These are phyloP conservation scores for Pseudomugil tenellus DNA, from an alignment of 2,797 vertebrate species.

Conservation along the genomic window DNA sequence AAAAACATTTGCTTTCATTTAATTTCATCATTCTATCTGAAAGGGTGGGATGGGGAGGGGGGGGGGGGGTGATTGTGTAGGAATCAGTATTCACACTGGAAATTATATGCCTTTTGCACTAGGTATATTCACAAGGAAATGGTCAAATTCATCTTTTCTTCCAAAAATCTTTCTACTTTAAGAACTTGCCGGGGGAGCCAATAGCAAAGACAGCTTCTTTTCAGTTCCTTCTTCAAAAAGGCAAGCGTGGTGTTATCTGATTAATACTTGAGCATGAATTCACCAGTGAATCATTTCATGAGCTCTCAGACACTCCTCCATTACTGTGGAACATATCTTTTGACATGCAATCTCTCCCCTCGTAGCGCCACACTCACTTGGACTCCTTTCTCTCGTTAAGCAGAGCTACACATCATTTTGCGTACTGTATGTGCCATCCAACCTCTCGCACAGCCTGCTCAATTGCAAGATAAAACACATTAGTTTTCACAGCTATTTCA, in stretches of 20 bases:
- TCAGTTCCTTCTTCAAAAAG: conserved; percentile 60
- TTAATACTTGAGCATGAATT: conserved; percentile 70
- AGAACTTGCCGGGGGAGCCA: conserved; percentile 56
- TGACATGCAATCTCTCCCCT: conserved; percentile 71
- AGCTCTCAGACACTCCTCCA: conserved; percentile 69
- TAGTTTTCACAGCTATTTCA: conserved; percentile 67
- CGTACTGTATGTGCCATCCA: conserved; percentile 43
- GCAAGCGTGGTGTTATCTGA: conserved; percentile 61
- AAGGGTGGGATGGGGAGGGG: conserved; percentile 12
- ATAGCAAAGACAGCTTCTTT: conserved; percentile 57
- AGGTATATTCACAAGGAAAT: conserved; percentile 43
- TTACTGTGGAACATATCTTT: conserved; percentile 71
- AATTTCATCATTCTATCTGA: conserved; percentile 69
- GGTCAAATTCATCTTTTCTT: conserved; percentile 64
- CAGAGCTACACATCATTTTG: conserved; percentile 62
- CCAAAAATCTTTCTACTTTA: conserved; percentile 62
- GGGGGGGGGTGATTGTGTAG: conserved; percentile 14
- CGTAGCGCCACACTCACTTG: conserved; percentile 47
- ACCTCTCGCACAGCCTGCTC: conserved; percentile 50
- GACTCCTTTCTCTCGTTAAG: conserved; percentile 55
- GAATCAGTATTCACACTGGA: conserved; percentile 50
- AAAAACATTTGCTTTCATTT: conserved; percentile 56
- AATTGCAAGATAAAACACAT: conserved; percentile 71
- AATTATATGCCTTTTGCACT: conserved; percentile 39
- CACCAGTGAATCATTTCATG: conserved; percentile 67